Conservation (phyloP, 2,888 invertebrate genomes). For the Aelia acuminata region DNA sequence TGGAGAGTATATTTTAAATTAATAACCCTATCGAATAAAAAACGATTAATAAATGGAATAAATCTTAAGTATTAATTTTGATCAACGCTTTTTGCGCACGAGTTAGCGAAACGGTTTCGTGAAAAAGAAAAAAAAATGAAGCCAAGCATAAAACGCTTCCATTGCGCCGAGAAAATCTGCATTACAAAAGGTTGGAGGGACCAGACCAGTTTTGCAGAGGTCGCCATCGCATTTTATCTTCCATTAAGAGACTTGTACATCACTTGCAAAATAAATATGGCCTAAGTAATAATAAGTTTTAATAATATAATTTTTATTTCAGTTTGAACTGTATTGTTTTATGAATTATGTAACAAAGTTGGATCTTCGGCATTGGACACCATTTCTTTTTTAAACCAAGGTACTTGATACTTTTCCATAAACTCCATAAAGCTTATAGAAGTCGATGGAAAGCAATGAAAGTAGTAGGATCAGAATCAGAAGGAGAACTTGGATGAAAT, state of each 20-base stretch:
- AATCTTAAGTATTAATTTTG: not conserved
- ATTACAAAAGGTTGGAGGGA: not conserved
- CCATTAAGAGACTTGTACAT: not conserved
- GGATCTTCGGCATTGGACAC: too few relatives aligned
- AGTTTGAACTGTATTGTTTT: too few relatives aligned
- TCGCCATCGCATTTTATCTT: not conserved
- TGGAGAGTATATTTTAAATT: not conserved
- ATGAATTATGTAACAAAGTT: too few relatives aligned
- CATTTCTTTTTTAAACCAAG: too few relatives aligned
- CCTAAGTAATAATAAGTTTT: too few relatives aligned
- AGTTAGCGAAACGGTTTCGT: not conserved
- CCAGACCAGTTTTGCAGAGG: not conserved
- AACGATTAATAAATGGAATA: not conserved
- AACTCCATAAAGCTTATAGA: too few relatives aligned
- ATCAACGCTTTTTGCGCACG: not conserved
- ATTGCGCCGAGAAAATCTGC: not conserved
- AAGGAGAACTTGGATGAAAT: too few relatives aligned
- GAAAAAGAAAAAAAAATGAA: not conserved
- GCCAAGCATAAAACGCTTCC: conserved; percentile 4
- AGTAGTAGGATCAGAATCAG: too few relatives aligned
- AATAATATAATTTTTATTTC: too few relatives aligned
- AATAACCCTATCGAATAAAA: not conserved
- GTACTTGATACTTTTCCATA: too few relatives aligned
- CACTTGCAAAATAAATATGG: too few relatives aligned
- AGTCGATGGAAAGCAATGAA: too few relatives aligned